Percentiles rank a stretch among this genome's conserved stretches.
Evolutionary conservation across 2,888 invertebrate genomes (phyloP).

Genomic region (Patella ulyssiponensis): DNA sequence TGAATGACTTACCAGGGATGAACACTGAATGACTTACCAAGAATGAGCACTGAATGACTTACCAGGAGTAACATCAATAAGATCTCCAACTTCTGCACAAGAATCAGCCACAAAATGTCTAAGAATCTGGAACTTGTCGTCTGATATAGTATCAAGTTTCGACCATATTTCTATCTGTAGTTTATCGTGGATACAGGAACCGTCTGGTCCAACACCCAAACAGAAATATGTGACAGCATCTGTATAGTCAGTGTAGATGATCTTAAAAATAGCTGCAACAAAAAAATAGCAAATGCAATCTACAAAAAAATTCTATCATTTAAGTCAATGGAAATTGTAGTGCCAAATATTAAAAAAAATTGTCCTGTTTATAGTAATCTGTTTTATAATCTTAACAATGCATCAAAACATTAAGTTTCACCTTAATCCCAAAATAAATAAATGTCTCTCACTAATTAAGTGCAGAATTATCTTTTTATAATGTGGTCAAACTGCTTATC

Average conservation of each 20-base stretch:
- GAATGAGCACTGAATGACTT: background rate
- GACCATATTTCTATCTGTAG: conserved; percentile 7
- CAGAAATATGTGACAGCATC: conserved; percentile 16
- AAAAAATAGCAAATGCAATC: background rate
- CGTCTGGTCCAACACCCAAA: background rate
- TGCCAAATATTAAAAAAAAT: too few species aligned
- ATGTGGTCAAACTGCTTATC: too few species aligned
- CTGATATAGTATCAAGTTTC: background rate
- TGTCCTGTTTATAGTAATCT: too few species aligned
- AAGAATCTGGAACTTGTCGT: background rate
- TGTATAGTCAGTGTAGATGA: conserved; percentile 2
- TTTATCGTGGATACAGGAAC: background rate
- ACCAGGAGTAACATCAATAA: conserved; percentile 1
- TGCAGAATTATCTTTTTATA: too few species aligned
- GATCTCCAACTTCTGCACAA: background rate
- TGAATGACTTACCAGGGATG: too few species aligned
- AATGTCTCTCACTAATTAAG: too few species aligned
- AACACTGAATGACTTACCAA: too few species aligned
- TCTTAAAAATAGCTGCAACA: conserved; percentile 11
- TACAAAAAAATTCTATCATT: too few species aligned
- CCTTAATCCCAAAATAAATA: too few species aligned
- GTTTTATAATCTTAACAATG: too few species aligned
- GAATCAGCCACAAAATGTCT: conserved; percentile 4
- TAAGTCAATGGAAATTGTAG: too few species aligned
- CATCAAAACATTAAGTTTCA: too few species aligned